phyloP scores from a whole-genome alignment of 1,140 invertebrate species.

The Leptoteleia sp. region DNA sequence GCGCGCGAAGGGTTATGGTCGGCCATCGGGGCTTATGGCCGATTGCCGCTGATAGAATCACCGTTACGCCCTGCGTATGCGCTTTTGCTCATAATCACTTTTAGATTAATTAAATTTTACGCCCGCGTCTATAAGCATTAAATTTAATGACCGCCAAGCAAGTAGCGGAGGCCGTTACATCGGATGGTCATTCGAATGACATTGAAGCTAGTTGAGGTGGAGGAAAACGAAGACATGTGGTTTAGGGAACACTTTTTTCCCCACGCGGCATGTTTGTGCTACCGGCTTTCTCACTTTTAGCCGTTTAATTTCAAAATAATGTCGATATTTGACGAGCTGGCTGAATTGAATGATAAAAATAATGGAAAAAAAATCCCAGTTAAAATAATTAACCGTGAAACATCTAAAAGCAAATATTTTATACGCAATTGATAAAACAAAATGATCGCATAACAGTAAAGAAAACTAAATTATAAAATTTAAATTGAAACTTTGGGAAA shows the following conservation, averaged over 20 bases:
- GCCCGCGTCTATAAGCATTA: slow-evolving; percentile 79
- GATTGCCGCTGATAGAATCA: slow-evolving; percentile 80
- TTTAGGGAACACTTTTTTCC: neutral
- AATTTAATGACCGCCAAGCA: slow-evolving; percentile 76
- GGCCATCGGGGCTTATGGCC: slow-evolving; percentile 77
- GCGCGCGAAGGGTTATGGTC: slow-evolving; percentile 78
- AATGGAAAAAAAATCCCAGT: too few relatives aligned
- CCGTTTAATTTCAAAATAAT: too few relatives aligned
- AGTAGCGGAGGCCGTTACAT: slow-evolving; percentile 54
- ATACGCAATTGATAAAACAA: too few relatives aligned
- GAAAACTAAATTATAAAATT: too few relatives aligned
- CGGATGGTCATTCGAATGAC: slow-evolving; percentile 51
- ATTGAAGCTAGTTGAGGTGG: slow-evolving; percentile 4
- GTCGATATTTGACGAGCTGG: too few relatives aligned
- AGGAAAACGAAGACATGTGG: slow-evolving; percentile 17
- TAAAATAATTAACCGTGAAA: too few relatives aligned
- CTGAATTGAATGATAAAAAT: too few relatives aligned
- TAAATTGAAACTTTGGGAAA: too few relatives aligned
- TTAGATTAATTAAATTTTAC: slow-evolving; percentile 82
- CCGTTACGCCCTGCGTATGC: slow-evolving; percentile 68
- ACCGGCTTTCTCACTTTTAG: too few relatives aligned
- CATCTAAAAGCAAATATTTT: too few relatives aligned
- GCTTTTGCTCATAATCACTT: slow-evolving; percentile 80
- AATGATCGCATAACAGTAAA: too few relatives aligned
- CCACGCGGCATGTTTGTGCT: too few relatives aligned